Evolutionary conservation across 2,113 vertebrate genomes (phyloP).

Genomic region (Nannospalax galili): DNA sequence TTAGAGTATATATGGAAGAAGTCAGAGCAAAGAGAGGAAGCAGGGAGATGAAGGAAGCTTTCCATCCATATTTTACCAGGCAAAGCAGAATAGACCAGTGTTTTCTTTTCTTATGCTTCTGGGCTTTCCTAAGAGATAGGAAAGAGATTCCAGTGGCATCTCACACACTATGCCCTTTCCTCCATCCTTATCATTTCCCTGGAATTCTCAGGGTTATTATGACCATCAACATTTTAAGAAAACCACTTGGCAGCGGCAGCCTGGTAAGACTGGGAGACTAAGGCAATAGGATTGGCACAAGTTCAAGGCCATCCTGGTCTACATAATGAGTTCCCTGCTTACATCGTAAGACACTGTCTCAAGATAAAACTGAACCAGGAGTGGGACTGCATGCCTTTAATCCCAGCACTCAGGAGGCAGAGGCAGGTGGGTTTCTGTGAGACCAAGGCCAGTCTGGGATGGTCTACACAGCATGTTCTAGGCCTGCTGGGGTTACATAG

Average conservation of each 20-base stretch:
- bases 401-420: too few species aligned
- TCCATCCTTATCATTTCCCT: not conserved
- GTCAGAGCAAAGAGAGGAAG: not conserved
- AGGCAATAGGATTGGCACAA: not conserved
- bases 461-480: too few species aligned
- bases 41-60: not conserved
- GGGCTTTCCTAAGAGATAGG: not conserved
- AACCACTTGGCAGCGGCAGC: not conserved
- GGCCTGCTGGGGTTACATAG: too few species aligned
- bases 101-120: not conserved
- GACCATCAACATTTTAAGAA: not conserved
- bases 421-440: too few species aligned
- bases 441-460: too few species aligned
- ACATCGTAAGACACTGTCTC: not conserved
- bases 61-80: not conserved
- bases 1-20: not conserved
- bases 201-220: not conserved
- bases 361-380: too few species aligned
- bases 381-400: too few species aligned
- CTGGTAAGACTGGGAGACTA: not conserved
- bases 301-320: not conserved
- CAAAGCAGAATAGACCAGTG: not conserved
- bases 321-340: not conserved
- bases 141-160: not conserved
- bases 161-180: not conserved